Evolutionary conservation across 1,140 invertebrate genomes (phyloP), one percentile per base, ranked within the genome.

Genomic region (Hylyphantes graminicola): DNA sequence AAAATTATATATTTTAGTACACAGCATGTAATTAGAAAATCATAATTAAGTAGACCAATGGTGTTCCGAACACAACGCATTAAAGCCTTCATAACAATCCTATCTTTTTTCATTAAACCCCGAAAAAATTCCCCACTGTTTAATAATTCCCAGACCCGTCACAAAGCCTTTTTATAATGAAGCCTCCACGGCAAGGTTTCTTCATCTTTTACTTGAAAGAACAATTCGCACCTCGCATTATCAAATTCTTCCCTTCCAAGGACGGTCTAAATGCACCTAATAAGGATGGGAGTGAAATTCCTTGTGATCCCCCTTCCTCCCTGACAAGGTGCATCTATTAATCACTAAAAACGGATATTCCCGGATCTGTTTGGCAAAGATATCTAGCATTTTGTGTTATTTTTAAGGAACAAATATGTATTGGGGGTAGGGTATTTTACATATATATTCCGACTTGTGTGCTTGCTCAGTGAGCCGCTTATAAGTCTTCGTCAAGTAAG

Each of bases 321-420:
- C 61, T 65, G 76, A 78, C 76, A 78, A 78, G 76, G 8, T 19
- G 50, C 48, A 35, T 13, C 76, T 65, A 78, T 78, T 65, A 78
- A 78, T 78, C 76, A 78, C 61, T 48, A 13, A 19, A 50, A 76
- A 76, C 74, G 74, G 74, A 76, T 76, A 76, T 76, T 78, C 75
- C 55, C 55, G 50, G 61, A 35, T 35, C 35, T 35, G 35, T 35
- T 35, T 5, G 35, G 35, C 5, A 35, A 35, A 35, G 35, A 35
- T 35, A 35, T 35, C 1, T 35, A 35, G 35, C 35, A 2, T 2
- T 35, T 35, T 1, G 35, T 35, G 35, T 35, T 35, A 35, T 35
- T 35, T 35, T 35, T 35, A 35, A 35, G 5, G 35, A 35, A 35
- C 35, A 35, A 35, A 35, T 35, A 35, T 35, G 5, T 35, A n/a